Conservation (phyloP, 1,140 invertebrate species). For the Hycleus phaleratus region DNA sequence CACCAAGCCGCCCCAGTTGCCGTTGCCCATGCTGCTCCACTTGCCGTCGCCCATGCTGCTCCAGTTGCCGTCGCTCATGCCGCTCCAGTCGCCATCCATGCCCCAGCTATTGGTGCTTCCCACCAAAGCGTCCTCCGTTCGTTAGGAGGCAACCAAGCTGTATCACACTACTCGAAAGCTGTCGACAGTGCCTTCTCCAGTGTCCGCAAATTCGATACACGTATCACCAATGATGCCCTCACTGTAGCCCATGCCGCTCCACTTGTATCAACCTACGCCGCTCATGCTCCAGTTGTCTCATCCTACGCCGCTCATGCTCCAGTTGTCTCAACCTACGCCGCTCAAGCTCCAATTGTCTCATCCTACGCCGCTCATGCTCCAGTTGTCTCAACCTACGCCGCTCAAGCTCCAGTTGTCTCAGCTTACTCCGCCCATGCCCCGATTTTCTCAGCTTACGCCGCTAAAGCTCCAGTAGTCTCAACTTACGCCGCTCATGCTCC, state of each 20-base stretch:
- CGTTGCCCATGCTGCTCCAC: slow-evolving; percentile 7
- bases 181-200: slow-evolving; percentile 53
- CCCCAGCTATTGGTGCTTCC: slow-evolving; percentile 45
- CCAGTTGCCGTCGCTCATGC: slow-evolving; percentile 27
- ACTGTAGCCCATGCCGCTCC: slow-evolving; percentile 33
- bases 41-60: slow-evolving; percentile 9
- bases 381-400: not conserved
- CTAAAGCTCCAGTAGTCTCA: slow-evolving; percentile 15
- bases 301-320: slow-evolving; percentile 21
- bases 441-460: slow-evolving; percentile 8
- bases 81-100: slow-evolving; percentile 39
- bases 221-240: slow-evolving; percentile 50
- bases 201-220: slow-evolving; percentile 51
- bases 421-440: slow-evolving; percentile 39
- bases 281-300: slow-evolving; percentile 17
- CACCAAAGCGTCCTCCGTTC: slow-evolving; percentile 48
- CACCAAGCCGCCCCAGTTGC: slow-evolving; percentile 15
- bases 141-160: slow-evolving; percentile 46
- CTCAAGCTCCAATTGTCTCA: too few species aligned
- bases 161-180: slow-evolving; percentile 52
- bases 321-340: not conserved
- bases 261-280: slow-evolving; percentile 14
- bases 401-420: slow-evolving; percentile 18
- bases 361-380: slow-evolving; percentile 30
- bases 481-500: slow-evolving; percentile 10